phyloP scores from a whole-genome alignment of 2,113 vertebrate genomes.

The Dinomys branickii region DNA sequence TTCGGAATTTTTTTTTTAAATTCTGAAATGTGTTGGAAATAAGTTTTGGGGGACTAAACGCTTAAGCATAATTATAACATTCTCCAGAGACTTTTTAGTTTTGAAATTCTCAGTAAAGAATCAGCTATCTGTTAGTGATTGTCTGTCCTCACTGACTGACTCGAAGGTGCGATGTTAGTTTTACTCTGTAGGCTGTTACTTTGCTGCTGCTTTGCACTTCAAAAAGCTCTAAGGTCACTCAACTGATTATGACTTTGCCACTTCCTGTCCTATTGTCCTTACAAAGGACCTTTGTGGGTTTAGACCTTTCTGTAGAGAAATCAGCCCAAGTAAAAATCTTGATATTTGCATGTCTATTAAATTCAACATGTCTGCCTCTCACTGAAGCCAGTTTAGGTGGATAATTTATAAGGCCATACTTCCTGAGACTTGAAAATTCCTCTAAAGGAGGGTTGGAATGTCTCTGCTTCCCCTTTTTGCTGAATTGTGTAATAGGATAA shows the following conservation, averaged over 20 bases:
- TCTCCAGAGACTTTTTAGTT: conserved; percentile 58
- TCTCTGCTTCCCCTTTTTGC: conserved; percentile 8
- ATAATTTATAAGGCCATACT: conserved; percentile 28
- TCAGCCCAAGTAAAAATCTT: conserved; percentile 66
- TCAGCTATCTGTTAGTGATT: conserved; percentile 65
- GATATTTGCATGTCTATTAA: conserved; percentile 64
- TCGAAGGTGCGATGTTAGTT: conserved; percentile 81
- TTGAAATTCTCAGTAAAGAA: conserved; percentile 62
- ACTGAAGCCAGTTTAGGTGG: conserved; percentile 53
- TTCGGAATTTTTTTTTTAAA: background rate
- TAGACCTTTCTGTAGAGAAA: conserved; percentile 68
- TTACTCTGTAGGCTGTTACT: conserved; percentile 76
- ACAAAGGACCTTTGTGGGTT: conserved; percentile 63
- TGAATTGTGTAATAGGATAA: conserved; percentile 13
- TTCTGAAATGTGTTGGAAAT: conserved; percentile 57
- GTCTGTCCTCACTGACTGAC: conserved; percentile 70
- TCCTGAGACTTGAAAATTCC: background rate
- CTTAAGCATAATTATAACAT: conserved; percentile 54
- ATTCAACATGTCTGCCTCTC: conserved; percentile 40
- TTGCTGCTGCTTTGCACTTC: conserved; percentile 80
- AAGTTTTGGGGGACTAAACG: conserved; percentile 25
- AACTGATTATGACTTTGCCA: conserved; percentile 74
- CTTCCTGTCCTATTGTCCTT: conserved; percentile 78
- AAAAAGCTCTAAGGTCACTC: conserved; percentile 81
- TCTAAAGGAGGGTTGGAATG: conserved; percentile 35